phyloP scores from a whole-genome alignment of 1,140 invertebrate species.

The Procambarus clarkii region DNA sequence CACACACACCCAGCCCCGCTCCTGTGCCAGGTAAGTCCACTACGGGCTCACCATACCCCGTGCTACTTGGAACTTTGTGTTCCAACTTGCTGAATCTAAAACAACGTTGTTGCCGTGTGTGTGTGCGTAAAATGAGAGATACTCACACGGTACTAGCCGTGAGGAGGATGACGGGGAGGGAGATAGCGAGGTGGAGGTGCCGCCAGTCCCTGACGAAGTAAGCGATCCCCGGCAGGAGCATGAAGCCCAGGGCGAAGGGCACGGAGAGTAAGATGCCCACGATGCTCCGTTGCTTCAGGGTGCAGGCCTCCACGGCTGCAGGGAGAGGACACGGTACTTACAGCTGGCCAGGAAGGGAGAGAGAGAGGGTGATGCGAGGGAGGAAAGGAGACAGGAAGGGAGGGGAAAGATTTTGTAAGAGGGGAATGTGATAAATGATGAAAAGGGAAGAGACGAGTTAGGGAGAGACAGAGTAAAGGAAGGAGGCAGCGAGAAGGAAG shows the following conservation, averaged over 20 bases:
- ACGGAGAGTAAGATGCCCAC: constrained; percentile 74
- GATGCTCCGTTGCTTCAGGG: constrained; percentile 41
- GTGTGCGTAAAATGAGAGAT: no score
- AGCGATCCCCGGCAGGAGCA: constrained; percentile 77
- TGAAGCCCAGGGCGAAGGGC: constrained; percentile 66
- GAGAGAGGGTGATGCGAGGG: not conserved
- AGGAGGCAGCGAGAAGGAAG: constrained; percentile 48
- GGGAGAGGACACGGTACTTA: not conserved
- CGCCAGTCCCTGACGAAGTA: constrained; percentile 87
- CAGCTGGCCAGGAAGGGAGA: not conserved
- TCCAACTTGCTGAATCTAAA: no score
- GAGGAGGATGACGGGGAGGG: constrained; percentile 82
- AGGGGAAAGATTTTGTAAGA: not conserved
- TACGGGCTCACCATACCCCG: no score
- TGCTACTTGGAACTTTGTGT: no score
- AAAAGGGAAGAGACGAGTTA: constrained; percentile 83
- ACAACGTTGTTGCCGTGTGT: no score
- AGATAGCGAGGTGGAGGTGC: constrained; percentile 84
- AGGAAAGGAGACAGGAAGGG: not conserved
- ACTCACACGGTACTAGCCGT: constrained; percentile 66
- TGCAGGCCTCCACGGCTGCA: constrained; percentile 63
- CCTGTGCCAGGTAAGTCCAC: no score
- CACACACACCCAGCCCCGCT: no score
- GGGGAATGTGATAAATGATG: constrained; percentile 11
- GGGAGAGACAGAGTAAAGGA: constrained; percentile 84